Percentiles rank a stretch among this genome's conserved stretches.
Evolutionary conservation across 2,113 vertebrate genomes (phyloP).

Genomic region (Varanus komodoensis): DNA sequence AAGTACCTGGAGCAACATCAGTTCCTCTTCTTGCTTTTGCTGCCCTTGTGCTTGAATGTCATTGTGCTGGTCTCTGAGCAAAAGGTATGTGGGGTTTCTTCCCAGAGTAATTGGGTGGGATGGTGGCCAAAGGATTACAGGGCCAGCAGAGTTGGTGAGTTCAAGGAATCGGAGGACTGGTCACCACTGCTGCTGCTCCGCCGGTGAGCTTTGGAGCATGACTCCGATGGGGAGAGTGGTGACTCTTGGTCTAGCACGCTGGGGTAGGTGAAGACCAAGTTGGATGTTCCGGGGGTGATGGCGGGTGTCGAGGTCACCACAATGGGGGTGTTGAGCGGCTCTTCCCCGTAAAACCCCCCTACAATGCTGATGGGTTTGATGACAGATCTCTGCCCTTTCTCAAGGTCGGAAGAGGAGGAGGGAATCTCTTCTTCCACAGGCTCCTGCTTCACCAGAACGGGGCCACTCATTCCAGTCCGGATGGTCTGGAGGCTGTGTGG

Average conservation of each 20-base stretch:
- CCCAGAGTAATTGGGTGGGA: conserved; percentile 52
- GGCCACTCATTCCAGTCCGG: conserved; percentile 63
- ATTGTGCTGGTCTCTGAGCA: conserved; percentile 75
- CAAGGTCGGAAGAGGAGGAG: conserved; percentile 73
- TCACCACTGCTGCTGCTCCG: conserved; percentile 99
- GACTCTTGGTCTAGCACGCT: conserved; percentile 96
- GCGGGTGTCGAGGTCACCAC: conserved; percentile 95
- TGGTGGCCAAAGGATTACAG: conserved; percentile 82
- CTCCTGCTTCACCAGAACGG: conserved; percentile 93
- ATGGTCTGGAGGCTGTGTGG: conserved; percentile 83
- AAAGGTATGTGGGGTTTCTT: conserved; percentile 41
- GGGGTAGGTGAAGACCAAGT: conserved; percentile 98
- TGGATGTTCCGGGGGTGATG: conserved; percentile 91
- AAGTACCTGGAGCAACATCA: conserved; percentile 59
- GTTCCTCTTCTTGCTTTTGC: conserved; percentile 64
- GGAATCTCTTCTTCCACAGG: conserved; percentile 86
- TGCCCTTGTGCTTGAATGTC: conserved; percentile 70
- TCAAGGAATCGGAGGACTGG: conserved; percentile 99
- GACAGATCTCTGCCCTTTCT: conserved; percentile 91
- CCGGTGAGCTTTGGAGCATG: conserved; percentile 98
- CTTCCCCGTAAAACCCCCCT: conserved; percentile 88
- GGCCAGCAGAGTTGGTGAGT: conserved; percentile 97
- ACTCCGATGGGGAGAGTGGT: conserved; percentile 94
- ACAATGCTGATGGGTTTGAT: conserved; percentile 98
- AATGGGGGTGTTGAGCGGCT: conserved; percentile 97